A percentile compares a stretch with the other conserved stretches of the same genome.
Evolutionary conservation across 2,888 invertebrate genomes (phyloP).

Genomic region (Zygaena filipendulae): DNA sequence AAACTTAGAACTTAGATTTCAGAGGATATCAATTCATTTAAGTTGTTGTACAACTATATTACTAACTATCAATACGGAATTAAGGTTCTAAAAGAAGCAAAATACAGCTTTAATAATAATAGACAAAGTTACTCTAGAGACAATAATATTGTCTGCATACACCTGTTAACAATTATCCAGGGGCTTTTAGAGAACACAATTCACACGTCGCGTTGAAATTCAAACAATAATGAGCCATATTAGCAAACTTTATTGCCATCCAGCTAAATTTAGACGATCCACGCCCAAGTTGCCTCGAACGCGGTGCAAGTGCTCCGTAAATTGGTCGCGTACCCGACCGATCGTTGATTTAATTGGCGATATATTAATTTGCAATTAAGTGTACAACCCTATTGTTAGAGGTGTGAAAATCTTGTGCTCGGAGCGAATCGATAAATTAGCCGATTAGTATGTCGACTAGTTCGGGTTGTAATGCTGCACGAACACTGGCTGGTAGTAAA

Average conservation of each 20-base stretch:
- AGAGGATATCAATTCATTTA: too few species aligned
- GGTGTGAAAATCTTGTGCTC: conserved; percentile 42
- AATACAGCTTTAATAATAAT: too few species aligned
- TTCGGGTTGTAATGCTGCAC: too few species aligned
- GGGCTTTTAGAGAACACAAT: conserved; percentile 25
- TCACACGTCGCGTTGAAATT: conserved; percentile 21
- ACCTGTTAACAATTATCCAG: too few species aligned
- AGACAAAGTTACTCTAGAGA: too few species aligned
- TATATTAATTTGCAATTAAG: conserved; percentile 67
- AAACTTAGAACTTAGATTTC: too few species aligned
- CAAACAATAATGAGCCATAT: conserved; percentile 24
- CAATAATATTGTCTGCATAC: too few species aligned
- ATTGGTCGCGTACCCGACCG: conserved; percentile 34
- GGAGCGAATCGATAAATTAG: conserved; percentile 25
- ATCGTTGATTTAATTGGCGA: conserved; percentile 60
- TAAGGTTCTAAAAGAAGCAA: too few species aligned
- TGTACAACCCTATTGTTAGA: conserved; percentile 39
- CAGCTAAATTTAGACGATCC: conserved; percentile 12
- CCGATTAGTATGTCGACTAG: conserved; percentile 23
- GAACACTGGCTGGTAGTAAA: too few species aligned
- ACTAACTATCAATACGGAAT: too few species aligned
- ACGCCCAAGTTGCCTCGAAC: conserved; percentile 21
- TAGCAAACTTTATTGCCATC: too few species aligned
- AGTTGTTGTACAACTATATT: too few species aligned
- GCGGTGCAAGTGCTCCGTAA: conserved; percentile 26